Conservation (phyloP, 2,113 vertebrate genomes). For the Ptyas mucosa region DNA sequence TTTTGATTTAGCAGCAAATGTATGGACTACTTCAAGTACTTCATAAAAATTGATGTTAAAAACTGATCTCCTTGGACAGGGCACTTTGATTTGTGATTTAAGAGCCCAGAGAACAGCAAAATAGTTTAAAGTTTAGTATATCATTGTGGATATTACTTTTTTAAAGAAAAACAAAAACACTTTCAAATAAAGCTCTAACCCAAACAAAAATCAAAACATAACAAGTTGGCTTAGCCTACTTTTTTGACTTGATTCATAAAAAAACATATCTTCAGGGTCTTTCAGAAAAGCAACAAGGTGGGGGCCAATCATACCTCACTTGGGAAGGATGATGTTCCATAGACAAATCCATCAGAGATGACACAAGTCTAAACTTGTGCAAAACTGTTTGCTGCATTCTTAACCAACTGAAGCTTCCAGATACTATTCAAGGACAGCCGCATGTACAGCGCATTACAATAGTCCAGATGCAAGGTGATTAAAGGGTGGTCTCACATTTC, state of each 20-base stretch:
- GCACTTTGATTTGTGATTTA: not conserved
- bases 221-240: not conserved
- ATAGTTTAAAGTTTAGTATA: not conserved
- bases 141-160: not conserved
- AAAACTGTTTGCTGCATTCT: too few relatives aligned
- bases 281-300: too few relatives aligned
- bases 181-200: not conserved
- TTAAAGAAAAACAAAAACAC: not conserved
- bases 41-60: not conserved
- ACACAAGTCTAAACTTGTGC: too few relatives aligned
- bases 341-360: not conserved
- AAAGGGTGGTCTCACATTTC: too few relatives aligned
- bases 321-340: not conserved
- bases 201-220: not conserved
- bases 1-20: not conserved
- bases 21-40: not conserved
- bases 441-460: too few relatives aligned
- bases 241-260: not conserved
- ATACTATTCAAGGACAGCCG: too few relatives aligned
- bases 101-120: not conserved
- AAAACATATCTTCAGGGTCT: too few relatives aligned
- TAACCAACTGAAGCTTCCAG: too few relatives aligned
- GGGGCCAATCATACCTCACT: not conserved
- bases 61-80: not conserved
- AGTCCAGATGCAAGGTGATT: too few relatives aligned